A percentile compares a stretch with the other conserved stretches of the same genome.
These are phyloP conservation scores for Halesus radiatus DNA, from an alignment of 1,140 invertebrate genomes.

Conservation along the genomic window DNA sequence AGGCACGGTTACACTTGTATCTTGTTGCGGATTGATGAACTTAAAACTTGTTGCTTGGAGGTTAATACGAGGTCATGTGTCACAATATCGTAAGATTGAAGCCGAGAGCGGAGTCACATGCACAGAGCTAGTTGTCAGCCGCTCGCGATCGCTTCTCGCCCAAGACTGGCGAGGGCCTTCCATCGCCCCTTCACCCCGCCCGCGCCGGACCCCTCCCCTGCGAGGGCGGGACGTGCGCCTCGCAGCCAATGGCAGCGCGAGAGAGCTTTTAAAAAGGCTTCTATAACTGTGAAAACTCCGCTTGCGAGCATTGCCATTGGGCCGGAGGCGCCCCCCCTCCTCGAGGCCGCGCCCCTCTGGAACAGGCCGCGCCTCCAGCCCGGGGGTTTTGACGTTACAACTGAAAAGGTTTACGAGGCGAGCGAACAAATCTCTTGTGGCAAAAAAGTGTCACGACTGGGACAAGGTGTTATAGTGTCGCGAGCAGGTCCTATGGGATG, in stretches of 20 bases:
- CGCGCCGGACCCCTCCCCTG: neutral
- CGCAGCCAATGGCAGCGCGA: conserved; percentile 39
- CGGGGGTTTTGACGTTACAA: conserved; percentile 39
- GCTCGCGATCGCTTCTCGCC: conserved; percentile 38
- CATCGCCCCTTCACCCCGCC: conserved; percentile 55
- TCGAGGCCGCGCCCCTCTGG: neutral
- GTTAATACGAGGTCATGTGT: conserved; percentile 41
- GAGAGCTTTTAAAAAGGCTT: conserved; percentile 37
- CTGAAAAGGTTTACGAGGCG: conserved; percentile 49
- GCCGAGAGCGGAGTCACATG: neutral
- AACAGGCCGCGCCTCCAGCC: conserved; percentile 25
- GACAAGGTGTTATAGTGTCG: conserved; percentile 44
- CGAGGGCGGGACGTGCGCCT: conserved; percentile 35
- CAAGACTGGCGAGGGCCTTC: conserved; percentile 46
- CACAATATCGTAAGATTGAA: conserved; percentile 18
- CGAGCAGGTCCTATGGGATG: neutral
- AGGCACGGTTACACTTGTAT: neutral
- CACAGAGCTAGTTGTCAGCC: conserved; percentile 8
- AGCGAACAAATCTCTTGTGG: conserved; percentile 52
- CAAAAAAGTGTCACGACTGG: conserved; percentile 45
- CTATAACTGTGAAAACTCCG: conserved; percentile 28
- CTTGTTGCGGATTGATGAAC: neutral
- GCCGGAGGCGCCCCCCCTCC: neutral
- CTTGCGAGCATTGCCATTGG: conserved; percentile 22
- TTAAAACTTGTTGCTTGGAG: conserved; percentile 44